Conservation (phyloP, 2,888 invertebrate genomes). For the Caenorhabditis afra region DNA sequence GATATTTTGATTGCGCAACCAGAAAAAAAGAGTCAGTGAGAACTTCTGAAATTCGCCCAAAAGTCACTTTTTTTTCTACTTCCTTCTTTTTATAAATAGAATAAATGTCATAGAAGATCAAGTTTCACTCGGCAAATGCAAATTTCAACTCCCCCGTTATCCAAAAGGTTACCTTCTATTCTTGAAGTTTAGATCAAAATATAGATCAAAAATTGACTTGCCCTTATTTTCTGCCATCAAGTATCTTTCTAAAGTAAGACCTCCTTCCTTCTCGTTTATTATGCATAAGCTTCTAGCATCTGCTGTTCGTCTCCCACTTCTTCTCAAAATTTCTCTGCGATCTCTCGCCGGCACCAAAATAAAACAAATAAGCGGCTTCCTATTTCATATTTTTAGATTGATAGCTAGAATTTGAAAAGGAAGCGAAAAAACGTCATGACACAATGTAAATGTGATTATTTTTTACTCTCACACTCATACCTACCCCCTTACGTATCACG, state of each 20-base stretch:
- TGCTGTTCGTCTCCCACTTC: not conserved
- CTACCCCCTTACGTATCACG: slow-evolving; percentile 25
- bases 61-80: too few species aligned
- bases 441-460: too few species aligned
- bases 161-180: too few species aligned
- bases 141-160: too few species aligned
- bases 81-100: not conserved
- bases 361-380: too few species aligned
- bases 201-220: too few species aligned
- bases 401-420: not conserved
- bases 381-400: not conserved
- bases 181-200: too few species aligned
- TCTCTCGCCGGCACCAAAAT: slow-evolving; percentile 4
- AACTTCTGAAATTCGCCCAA: too few species aligned
- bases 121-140: too few species aligned
- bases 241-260: too few species aligned
- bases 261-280: not conserved
- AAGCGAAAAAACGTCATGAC: too few species aligned
- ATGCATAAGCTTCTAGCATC: slow-evolving; percentile 8
- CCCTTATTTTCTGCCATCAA: too few species aligned
- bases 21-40: not conserved
- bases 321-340: not conserved
- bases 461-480: not conserved
- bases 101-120: not conserved
- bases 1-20: slow-evolving; percentile 44